Conservation (phyloP, 2,113 vertebrate genomes). For the Sceloporus tristichus region DNA sequence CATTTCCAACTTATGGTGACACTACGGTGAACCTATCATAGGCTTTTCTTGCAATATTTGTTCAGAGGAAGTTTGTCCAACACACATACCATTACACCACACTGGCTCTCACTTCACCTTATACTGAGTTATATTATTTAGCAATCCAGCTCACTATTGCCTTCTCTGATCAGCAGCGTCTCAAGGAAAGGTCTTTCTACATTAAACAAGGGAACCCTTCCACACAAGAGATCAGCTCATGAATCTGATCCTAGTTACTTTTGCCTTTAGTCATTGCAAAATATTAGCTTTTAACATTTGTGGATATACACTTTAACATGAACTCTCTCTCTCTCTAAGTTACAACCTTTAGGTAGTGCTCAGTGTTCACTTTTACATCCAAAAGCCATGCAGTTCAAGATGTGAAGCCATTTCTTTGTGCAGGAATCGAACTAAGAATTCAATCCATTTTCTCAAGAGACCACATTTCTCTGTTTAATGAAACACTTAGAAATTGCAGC, state of each 20-base stretch:
- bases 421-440: not conserved
- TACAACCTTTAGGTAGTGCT: not conserved
- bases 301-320: not conserved
- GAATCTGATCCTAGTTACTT: too few species aligned
- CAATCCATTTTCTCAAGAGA: not conserved
- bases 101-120: not conserved
- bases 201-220: too few species aligned
- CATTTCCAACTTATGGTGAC: too few species aligned
- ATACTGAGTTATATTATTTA: not conserved
- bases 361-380: not conserved
- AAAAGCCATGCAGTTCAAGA: not conserved
- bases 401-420: not conserved
- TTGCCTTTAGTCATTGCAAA: not conserved
- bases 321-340: not conserved
- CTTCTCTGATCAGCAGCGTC: not conserved
- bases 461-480: not conserved
- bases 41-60: too few species aligned
- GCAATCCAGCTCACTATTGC: not conserved
- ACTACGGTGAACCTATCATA: too few species aligned
- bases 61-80: too few species aligned
- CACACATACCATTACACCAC: too few species aligned
- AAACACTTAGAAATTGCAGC: not conserved
- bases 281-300: not conserved
- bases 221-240: too few species aligned
- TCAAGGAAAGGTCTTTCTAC: not conserved